Evolutionary conservation across 2,113 vertebrate species (phyloP).

Genomic region (Clarias gariepinus): DNA sequence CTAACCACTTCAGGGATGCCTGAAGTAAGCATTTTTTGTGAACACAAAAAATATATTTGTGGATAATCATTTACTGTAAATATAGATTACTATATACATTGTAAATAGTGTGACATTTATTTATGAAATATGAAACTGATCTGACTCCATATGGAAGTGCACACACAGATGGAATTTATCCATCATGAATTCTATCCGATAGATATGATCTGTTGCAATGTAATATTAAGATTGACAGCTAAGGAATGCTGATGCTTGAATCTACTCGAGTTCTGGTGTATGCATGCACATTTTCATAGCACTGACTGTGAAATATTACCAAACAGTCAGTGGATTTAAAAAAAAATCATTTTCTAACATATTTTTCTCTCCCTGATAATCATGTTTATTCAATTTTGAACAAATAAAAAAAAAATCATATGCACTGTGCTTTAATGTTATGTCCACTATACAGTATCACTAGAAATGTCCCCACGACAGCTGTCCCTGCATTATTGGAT

Average conservation of each 20-base stretch:
- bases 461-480: constrained; percentile 59
- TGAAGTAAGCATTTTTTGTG: no score
- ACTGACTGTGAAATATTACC: neutral
- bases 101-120: no score
- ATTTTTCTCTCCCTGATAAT: neutral
- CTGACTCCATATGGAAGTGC: no score
- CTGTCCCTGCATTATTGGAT: neutral
- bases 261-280: neutral
- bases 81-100: no score
- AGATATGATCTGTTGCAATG: neutral
- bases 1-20: no score
- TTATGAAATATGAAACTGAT: no score
- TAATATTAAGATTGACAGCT: no score
- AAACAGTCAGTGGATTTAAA: neutral
- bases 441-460: neutral
- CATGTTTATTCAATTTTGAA: neutral
- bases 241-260: no score
- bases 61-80: no score
- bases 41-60: no score
- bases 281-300: neutral
- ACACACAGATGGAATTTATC: no score
- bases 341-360: neutral
- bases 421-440: neutral
- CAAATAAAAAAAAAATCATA: neutral
- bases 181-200: neutral